Conservation (phyloP, 2,113 vertebrate genomes). For the Esox niger region DNA sequence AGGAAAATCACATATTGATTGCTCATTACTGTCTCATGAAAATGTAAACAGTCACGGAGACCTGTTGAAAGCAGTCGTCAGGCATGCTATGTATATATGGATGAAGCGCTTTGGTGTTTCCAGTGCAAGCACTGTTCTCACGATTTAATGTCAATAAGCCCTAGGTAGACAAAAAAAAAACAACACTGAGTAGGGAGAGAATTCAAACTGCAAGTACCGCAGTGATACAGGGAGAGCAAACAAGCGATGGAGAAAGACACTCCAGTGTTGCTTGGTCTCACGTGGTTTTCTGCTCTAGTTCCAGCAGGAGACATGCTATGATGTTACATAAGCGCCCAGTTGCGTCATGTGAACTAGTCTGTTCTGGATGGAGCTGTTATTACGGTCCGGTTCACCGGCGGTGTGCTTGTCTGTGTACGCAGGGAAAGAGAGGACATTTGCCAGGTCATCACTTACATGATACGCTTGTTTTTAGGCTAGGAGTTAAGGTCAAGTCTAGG, state of each 20-base stretch:
- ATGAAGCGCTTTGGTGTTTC: neutral
- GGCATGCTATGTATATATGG: slow-evolving; percentile 27
- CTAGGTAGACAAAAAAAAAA: neutral
- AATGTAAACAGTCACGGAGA: slow-evolving; percentile 51
- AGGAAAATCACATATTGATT: slow-evolving; percentile 69
- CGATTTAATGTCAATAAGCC: slow-evolving; percentile 11
- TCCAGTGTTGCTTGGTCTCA: slow-evolving; percentile 25
- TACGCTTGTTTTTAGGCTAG: too few relatives aligned
- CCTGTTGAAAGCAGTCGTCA: slow-evolving; percentile 44
- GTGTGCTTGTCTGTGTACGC: too few relatives aligned
- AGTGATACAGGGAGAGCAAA: neutral
- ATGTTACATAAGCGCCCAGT: slow-evolving; percentile 63
- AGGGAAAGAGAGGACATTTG: too few relatives aligned
- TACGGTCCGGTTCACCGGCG: slow-evolving; percentile 10
- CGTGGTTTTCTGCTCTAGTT: slow-evolving; percentile 61
- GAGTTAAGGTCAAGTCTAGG: too few relatives aligned
- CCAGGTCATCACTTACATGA: too few relatives aligned
- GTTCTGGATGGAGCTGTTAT: slow-evolving; percentile 38
- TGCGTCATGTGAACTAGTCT: slow-evolving; percentile 45
- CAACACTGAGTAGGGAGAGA: neutral
- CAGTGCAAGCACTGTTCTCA: slow-evolving; percentile 15
- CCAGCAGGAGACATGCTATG: slow-evolving; percentile 33
- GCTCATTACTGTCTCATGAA: slow-evolving; percentile 70
- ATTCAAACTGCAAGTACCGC: neutral
- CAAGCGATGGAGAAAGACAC: neutral